These are phyloP conservation scores for Melipona bicolor DNA, from an alignment of 2,888 invertebrate genomes.

Conservation along the genomic window DNA sequence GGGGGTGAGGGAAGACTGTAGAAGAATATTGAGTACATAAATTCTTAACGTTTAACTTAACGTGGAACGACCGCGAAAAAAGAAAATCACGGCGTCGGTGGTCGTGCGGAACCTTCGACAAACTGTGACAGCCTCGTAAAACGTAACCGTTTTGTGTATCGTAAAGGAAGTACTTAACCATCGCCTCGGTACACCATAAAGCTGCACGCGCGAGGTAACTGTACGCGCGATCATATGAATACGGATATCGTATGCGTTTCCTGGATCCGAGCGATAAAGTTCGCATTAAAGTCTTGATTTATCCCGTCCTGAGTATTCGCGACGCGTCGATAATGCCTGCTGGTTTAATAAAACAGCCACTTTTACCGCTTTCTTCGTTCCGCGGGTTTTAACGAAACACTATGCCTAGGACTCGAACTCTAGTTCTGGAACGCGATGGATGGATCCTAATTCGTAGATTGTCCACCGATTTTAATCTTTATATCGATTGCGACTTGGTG, in stretches of 20 bases:
- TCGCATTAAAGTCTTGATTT: constrained; percentile 53
- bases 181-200: constrained; percentile 53
- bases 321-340: constrained; percentile 22
- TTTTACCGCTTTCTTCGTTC: constrained; percentile 31
- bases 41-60: constrained; percentile 16
- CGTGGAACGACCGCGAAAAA: constrained; percentile 17
- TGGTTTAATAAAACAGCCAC: constrained; percentile 43
- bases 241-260: constrained; percentile 47
- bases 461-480: too few relatives aligned
- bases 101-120: constrained; percentile 45
- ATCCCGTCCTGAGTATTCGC: constrained; percentile 21
- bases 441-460: too few relatives aligned
- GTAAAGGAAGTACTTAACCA: constrained; percentile 51
- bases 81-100: constrained; percentile 50
- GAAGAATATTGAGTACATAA: constrained; percentile 32
- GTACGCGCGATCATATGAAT: constrained; percentile 40
- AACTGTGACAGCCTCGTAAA: constrained; percentile 53
- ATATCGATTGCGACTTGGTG: too few relatives aligned
- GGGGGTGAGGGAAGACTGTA: background rate
- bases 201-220: constrained; percentile 43
- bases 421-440: background rate
- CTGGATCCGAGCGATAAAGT: constrained; percentile 51
- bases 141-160: constrained; percentile 50
- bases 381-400: constrained; percentile 19
- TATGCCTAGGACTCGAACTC: constrained; percentile 10